A percentile compares a stretch with the other conserved stretches of the same genome.
phyloP scores from a whole-genome alignment of 2,888 invertebrate species.

The Sturmia bella region DNA sequence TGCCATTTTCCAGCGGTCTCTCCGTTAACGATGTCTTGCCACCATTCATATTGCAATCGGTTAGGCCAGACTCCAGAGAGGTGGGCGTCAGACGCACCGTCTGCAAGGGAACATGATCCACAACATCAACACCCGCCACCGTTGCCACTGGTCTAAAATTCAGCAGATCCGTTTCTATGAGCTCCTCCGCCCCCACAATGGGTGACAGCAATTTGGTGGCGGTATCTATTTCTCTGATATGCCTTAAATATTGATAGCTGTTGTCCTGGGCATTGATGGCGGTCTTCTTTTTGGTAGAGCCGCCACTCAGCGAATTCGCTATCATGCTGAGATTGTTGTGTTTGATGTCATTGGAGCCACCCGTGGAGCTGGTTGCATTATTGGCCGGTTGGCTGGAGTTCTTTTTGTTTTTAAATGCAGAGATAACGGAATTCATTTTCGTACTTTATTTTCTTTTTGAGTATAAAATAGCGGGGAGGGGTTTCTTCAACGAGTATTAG shows the following conservation, averaged over 20 bases:
- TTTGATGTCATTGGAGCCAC: slow-evolving; percentile 70
- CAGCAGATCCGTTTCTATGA: slow-evolving; percentile 73
- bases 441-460: neutral
- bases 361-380: slow-evolving; percentile 51
- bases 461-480: slow-evolving; percentile 8
- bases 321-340: slow-evolving; percentile 70
- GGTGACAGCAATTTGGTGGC: slow-evolving; percentile 80
- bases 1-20: slow-evolving; percentile 75
- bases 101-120: slow-evolving; percentile 70
- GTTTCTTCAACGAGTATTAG: slow-evolving; percentile 41
- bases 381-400: slow-evolving; percentile 70
- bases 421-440: slow-evolving; percentile 82
- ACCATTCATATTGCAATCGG: slow-evolving; percentile 79
- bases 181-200: slow-evolving; percentile 76
- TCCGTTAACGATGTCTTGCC: slow-evolving; percentile 48
- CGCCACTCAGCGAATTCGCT: slow-evolving; percentile 71
- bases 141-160: slow-evolving; percentile 73
- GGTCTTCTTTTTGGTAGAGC: slow-evolving; percentile 73
- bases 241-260: slow-evolving; percentile 81
- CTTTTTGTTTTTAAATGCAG: slow-evolving; percentile 81
- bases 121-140: slow-evolving; percentile 71
- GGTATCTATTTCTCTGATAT: slow-evolving; percentile 81
- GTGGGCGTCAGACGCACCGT: slow-evolving; percentile 62
- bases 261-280: slow-evolving; percentile 78
- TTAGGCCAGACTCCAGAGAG: slow-evolving; percentile 49